phyloP scores from a whole-genome alignment of 2,797 vertebrate species.

The Sebastes nivosus region DNA sequence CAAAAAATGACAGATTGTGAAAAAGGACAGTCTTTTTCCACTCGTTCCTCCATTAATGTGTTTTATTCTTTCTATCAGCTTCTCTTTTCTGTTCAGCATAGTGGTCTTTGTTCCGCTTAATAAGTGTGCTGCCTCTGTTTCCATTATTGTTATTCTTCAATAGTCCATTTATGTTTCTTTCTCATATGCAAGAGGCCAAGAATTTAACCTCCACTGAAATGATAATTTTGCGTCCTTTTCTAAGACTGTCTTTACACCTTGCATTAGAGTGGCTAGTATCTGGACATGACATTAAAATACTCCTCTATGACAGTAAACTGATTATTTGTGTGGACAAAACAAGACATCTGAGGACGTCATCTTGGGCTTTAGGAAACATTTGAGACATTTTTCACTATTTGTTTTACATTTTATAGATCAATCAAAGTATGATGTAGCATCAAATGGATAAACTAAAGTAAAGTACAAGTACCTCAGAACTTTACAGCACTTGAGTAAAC shows the following conservation, averaged over 20 bases:
- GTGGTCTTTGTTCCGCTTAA: slow-evolving; percentile 11
- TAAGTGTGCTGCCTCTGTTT: slow-evolving; percentile 8
- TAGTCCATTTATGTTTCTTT: background rate
- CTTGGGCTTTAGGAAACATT: too few species aligned
- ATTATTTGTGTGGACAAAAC: too few species aligned
- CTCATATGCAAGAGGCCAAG: background rate
- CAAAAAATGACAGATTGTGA: slow-evolving; percentile 17
- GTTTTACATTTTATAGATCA: too few species aligned
- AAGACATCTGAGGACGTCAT: too few species aligned
- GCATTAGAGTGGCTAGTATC: background rate
- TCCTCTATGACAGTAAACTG: too few species aligned
- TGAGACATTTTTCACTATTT: too few species aligned
- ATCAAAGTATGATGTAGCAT: background rate
- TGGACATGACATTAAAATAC: background rate
- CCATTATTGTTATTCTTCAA: slow-evolving; percentile 6
- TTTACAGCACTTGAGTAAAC: background rate
- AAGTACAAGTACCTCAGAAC: background rate
- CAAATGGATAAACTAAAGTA: background rate
- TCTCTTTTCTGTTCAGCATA: background rate
- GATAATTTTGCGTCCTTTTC: background rate
- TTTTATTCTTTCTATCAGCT: slow-evolving; percentile 10
- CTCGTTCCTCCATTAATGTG: slow-evolving; percentile 8
- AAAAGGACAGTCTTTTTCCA: background rate
- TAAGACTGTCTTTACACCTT: background rate
- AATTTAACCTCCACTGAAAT: background rate